These are phyloP conservation scores for Pantherophis alleghaniensis DNA, from an alignment of 2,797 vertebrate species.

Conservation along the genomic window DNA sequence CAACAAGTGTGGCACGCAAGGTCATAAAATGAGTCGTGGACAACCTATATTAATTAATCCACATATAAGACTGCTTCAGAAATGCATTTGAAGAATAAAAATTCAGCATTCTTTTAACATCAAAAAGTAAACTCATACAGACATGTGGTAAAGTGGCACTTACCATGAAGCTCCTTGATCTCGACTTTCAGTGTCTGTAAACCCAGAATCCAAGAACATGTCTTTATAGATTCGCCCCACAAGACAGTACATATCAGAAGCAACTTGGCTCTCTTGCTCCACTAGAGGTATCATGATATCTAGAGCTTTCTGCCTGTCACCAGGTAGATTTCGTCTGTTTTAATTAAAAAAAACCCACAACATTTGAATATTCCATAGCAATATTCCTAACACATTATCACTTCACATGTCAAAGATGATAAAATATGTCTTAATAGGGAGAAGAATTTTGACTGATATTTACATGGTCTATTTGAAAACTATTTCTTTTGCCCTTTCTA, in stretches of 20 bases:
- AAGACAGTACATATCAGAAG: constrained; percentile 96
- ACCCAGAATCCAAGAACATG: constrained; percentile 93
- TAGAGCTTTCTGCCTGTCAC: constrained; percentile 91
- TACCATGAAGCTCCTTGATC: constrained; percentile 88
- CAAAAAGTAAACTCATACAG: background rate
- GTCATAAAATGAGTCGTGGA: background rate
- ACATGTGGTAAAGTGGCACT: constrained; percentile 58
- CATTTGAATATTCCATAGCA: background rate
- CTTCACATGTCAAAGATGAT: background rate
- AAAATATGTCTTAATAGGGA: background rate
- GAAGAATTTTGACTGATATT: background rate
- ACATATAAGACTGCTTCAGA: background rate
- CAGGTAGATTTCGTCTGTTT: constrained; percentile 87
- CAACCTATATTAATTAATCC: background rate
- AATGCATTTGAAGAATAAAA: background rate
- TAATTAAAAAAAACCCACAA: background rate
- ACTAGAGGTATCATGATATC: constrained; percentile 94
- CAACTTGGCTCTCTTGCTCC: constrained; percentile 87
- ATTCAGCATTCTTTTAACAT: background rate
- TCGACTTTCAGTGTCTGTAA: constrained; percentile 85
- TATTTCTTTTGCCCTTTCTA: background rate
- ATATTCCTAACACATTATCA: background rate
- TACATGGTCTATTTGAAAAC: background rate
- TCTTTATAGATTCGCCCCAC: constrained; percentile 97
- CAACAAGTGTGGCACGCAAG: background rate